phyloP scores from a whole-genome alignment of 2,113 vertebrate genomes.

The Entomyzon cyanotis region DNA sequence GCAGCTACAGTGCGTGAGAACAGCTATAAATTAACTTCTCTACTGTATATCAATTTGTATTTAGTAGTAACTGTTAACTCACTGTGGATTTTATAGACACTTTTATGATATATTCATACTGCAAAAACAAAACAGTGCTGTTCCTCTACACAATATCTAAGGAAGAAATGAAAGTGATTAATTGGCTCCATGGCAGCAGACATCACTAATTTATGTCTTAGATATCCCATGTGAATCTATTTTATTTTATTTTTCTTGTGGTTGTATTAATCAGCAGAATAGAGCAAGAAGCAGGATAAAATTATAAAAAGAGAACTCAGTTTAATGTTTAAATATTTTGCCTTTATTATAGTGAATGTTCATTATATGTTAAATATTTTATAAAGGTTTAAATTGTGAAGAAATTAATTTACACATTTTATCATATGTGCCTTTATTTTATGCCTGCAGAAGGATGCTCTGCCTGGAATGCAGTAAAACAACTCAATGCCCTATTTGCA shows the following conservation, averaged over 20 bases:
- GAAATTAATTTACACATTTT: not conserved
- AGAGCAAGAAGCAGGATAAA: not conserved
- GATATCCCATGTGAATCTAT: not conserved
- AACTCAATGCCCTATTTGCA: not conserved
- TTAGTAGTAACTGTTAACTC: constrained; percentile 23
- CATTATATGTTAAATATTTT: not conserved
- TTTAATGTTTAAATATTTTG: not conserved
- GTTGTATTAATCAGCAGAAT: not conserved
- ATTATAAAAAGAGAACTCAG: not conserved
- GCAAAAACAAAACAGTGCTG: not conserved
- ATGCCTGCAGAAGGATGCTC: not conserved
- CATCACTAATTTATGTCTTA: constrained; percentile 8
- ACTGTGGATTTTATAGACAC: constrained; percentile 11
- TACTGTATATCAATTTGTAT: not conserved
- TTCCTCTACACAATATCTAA: not conserved
- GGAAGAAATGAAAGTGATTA: constrained; percentile 4
- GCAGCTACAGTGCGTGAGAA: not conserved
- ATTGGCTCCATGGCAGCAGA: not conserved
- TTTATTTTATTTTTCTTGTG: not conserved
- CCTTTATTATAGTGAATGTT: not conserved
- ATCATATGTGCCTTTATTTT: not conserved
- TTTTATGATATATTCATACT: not conserved
- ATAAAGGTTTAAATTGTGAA: not conserved
- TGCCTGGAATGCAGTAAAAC: not conserved
- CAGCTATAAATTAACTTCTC: constrained; percentile 11